Conservation (phyloP, 2,888 invertebrate species). For the Miltochrista miniata region DNA sequence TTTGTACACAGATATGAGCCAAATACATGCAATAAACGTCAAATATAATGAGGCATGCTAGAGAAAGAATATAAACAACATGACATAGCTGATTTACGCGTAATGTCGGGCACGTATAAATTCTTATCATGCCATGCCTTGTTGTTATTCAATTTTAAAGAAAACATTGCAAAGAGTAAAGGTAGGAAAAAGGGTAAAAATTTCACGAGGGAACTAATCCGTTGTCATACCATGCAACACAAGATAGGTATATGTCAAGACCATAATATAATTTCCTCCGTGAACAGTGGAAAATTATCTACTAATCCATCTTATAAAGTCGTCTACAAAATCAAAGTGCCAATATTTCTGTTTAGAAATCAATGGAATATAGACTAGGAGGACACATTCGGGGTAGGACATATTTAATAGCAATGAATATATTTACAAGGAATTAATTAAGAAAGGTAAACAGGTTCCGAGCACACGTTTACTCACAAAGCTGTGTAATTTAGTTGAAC, state of each 20-base stretch:
- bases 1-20: constrained; percentile 36
- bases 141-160: constrained; percentile 55
- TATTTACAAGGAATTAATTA: constrained; percentile 36
- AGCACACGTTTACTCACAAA: constrained; percentile 9
- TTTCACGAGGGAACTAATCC: constrained; percentile 42
- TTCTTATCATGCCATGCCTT: constrained; percentile 51
- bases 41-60: constrained; percentile 61
- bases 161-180: constrained; percentile 82
- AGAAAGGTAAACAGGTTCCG: constrained; percentile 11
- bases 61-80: constrained; percentile 52
- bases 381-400: constrained; percentile 31
- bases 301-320: too few relatives aligned
- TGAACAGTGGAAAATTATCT: constrained; percentile 23
- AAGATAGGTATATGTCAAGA: neutral
- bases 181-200: constrained; percentile 41
- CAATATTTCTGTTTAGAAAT: constrained; percentile 21
- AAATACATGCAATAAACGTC: constrained; percentile 55
- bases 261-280: constrained; percentile 36
- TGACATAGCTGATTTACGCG: constrained; percentile 43
- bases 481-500: constrained; percentile 4
- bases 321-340: constrained; percentile 29
- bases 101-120: constrained; percentile 25
- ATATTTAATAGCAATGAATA: constrained; percentile 34
- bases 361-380: constrained; percentile 28
- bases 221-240: constrained; percentile 2